phyloP scores from a whole-genome alignment of 1,140 invertebrate species.

The Drosophila mojavensis region DNA sequence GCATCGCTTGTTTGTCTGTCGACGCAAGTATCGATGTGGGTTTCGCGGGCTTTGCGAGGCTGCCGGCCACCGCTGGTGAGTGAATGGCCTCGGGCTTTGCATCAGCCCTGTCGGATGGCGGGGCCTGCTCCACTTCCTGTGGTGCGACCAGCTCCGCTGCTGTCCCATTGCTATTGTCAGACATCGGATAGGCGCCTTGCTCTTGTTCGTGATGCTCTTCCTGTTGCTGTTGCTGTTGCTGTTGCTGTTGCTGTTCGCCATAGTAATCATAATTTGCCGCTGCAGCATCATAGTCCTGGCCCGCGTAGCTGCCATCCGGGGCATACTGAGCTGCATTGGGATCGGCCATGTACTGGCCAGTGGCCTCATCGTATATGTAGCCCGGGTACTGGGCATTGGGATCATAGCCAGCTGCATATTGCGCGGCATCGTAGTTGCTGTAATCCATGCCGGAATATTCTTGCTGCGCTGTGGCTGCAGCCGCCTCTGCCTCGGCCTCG shows the following conservation, averaged over 20 bases:
- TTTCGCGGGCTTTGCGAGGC: slow-evolving; percentile 32
- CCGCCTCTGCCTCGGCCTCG: slow-evolving; percentile 11
- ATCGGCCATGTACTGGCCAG: slow-evolving; percentile 79
- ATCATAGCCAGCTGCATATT: slow-evolving; percentile 73
- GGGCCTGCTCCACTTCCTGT: slow-evolving; percentile 50
- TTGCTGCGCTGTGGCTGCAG: slow-evolving; percentile 42
- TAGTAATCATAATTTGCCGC: slow-evolving; percentile 65
- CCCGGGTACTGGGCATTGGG: slow-evolving; percentile 74
- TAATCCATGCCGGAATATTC: slow-evolving; percentile 79
- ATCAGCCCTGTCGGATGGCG: slow-evolving; percentile 5
- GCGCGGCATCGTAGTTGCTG: slow-evolving; percentile 71
- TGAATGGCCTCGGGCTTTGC: slow-evolving; percentile 33
- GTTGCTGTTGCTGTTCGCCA: slow-evolving; percentile 46
- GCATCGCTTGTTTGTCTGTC: slow-evolving; percentile 73
- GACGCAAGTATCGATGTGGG: slow-evolving; percentile 80
- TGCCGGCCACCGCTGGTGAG: slow-evolving; percentile 7
- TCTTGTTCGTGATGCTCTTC: slow-evolving; percentile 33
- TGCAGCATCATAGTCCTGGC: slow-evolving; percentile 62
- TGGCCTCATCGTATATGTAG: slow-evolving; percentile 79
- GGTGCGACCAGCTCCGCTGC: slow-evolving; percentile 19
- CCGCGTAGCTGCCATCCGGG: slow-evolving; percentile 62
- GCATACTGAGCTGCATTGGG: slow-evolving; percentile 69
- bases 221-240: slow-evolving; percentile 36
- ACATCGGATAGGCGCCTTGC: slow-evolving; percentile 61
- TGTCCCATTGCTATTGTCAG: slow-evolving; percentile 26